phyloP scores from a whole-genome alignment of 2,888 invertebrate species.

The Polyploca ridens region DNA sequence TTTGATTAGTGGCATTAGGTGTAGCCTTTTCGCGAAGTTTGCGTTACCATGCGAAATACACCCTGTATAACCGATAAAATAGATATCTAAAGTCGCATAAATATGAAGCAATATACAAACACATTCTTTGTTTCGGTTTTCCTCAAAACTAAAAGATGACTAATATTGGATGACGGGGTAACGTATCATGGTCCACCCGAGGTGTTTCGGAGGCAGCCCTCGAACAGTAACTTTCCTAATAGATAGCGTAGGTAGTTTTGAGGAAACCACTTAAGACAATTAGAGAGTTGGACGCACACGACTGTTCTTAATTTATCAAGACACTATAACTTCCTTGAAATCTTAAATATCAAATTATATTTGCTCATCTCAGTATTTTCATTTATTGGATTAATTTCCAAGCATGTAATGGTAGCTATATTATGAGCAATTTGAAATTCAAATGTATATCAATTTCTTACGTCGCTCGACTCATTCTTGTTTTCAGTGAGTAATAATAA shows the following conservation, averaged over 20 bases:
- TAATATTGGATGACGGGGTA: slow-evolving; percentile 70
- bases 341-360: slow-evolving; percentile 27
- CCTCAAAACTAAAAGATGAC: slow-evolving; percentile 54
- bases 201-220: slow-evolving; percentile 44
- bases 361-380: slow-evolving; percentile 26
- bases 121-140: slow-evolving; percentile 64
- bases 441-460: slow-evolving; percentile 42
- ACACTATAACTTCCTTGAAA: slow-evolving; percentile 54
- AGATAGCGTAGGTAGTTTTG: slow-evolving; percentile 66
- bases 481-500: slow-evolving; percentile 43
- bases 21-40: too few relatives aligned
- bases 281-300: slow-evolving; percentile 65
- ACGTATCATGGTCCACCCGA: slow-evolving; percentile 28
- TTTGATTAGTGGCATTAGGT: too few relatives aligned
- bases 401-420: slow-evolving; percentile 27
- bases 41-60: too few relatives aligned
- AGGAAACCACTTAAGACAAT: slow-evolving; percentile 73
- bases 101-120: slow-evolving; percentile 12
- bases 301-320: slow-evolving; percentile 68
- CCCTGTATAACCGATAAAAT: slow-evolving; percentile 25
- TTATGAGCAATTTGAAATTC: slow-evolving; percentile 42
- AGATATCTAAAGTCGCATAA: background rate
- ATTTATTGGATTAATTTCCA: slow-evolving; percentile 27
- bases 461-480: slow-evolving; percentile 36
- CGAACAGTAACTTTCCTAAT: slow-evolving; percentile 70